A percentile compares a stretch with the other conserved stretches of the same genome.
Conservation (phyloP, 2,113 vertebrate species). For the Zosterops borbonicus region DNA sequence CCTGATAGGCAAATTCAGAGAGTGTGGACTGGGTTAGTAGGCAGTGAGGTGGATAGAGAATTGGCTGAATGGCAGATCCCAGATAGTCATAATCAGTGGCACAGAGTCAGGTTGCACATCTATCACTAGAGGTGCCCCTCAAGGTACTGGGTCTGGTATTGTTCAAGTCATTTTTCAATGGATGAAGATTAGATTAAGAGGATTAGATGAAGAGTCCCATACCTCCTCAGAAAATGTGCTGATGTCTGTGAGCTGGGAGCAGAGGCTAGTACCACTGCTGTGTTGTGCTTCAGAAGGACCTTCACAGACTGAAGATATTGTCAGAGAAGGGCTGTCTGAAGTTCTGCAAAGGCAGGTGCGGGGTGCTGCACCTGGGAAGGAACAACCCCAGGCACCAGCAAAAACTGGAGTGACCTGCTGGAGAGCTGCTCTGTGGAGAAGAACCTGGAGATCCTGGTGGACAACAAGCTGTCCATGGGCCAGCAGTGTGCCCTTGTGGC, state of each 20-base stretch:
- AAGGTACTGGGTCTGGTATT: background rate
- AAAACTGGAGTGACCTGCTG: background rate
- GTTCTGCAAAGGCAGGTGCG: background rate
- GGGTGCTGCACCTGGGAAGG: background rate
- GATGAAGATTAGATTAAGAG: background rate
- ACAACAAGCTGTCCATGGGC: too few species aligned
- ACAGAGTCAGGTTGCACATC: background rate
- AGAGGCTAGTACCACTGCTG: background rate
- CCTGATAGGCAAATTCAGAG: background rate
- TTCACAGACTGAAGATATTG: background rate
- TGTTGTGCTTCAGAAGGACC: background rate
- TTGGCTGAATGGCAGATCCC: background rate
- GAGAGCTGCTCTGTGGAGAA: background rate
- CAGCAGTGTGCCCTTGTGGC: too few species aligned
- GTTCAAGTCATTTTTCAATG: background rate
- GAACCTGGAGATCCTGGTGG: too few species aligned
- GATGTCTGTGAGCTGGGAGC: background rate
- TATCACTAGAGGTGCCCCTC: too few species aligned
- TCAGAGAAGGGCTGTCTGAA: background rate
- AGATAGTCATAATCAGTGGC: background rate
- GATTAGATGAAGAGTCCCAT: background rate
- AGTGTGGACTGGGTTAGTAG: too few species aligned
- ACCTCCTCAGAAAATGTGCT: background rate
- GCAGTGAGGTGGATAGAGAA: background rate
- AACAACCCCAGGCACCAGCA: accelerated